Evolutionary conservation across 2,113 vertebrate species (phyloP), one percentile per base, ranked within the genome.

Genomic region (Pitta sordida): DNA sequence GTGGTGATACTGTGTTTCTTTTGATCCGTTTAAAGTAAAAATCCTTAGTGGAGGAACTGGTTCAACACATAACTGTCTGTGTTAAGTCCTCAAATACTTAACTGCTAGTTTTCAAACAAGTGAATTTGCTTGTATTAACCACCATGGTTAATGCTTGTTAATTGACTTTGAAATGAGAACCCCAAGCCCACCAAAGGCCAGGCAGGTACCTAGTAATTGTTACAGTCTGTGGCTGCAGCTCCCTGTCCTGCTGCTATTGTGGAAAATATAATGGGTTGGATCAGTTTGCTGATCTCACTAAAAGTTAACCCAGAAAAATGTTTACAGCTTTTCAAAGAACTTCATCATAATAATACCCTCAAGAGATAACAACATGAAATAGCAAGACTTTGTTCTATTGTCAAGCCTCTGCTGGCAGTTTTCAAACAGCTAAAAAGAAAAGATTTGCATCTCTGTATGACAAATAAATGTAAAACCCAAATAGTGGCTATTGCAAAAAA

Each of bases 171-270:
- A 78, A 77, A 73, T 63, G 24, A 13, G 27, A 67, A 48, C 32
- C 41, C 18, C 24, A 32, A 20, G 53, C 15, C 30, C 24, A n/a
- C 34, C 26, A 21, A 32, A 29, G 20, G 17, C 26, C 0, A 0
- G 22, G 36, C 58, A 63, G 30, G 49, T 73, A 20, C 29, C 59
- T 49, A 41, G 0, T 7, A 16, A 76, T 8, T 0, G 0, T 76
- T 73, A 20, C 2, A 3, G 32, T 17, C 41, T 74, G 27, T 69
- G 73, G 19, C 68, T 88, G 68, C 11, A 60, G 37, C 43, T 87
- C 29, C 24, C 44, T 68, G n/a, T 37, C 53, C 68, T 80, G 44
- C 37, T 77, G 14, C 30, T 3, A 0, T 51, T 58, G 51, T 39
- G 43, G 29, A n/a, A 3, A 8, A 2, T 7, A 2, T 2, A 23